Conservation (phyloP, 2,797 vertebrate species). For the Epinephelus malabaricus region DNA sequence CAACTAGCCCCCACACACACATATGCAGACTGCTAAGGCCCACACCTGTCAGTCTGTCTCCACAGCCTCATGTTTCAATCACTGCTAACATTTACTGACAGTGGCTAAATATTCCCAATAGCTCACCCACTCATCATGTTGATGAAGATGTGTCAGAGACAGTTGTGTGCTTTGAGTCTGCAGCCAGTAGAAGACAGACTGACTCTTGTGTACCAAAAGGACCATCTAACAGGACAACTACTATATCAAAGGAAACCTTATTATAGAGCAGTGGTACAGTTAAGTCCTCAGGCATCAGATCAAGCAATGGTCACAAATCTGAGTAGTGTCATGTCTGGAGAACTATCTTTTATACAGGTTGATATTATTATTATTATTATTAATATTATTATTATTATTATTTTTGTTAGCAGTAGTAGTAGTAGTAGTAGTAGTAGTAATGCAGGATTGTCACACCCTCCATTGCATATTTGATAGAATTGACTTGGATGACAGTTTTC, state of each 20-base stretch:
- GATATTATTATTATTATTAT: neutral
- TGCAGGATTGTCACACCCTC: neutral
- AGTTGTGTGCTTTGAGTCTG: slow-evolving; percentile 57
- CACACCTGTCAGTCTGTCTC: slow-evolving; percentile 53
- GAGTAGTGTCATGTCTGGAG: neutral
- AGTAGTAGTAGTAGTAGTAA: no score
- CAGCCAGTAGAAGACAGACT: slow-evolving; percentile 34
- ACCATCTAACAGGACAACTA: slow-evolving; percentile 20
- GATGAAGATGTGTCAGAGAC: slow-evolving; percentile 61
- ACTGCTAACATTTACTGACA: slow-evolving; percentile 51
- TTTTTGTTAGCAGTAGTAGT: no score
- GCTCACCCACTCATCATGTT: slow-evolving; percentile 47
- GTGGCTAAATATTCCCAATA: slow-evolving; percentile 50
- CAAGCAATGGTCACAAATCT: slow-evolving; percentile 13
- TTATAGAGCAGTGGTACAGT: neutral
- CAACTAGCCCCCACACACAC: slow-evolving; percentile 14
- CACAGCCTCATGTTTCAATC: slow-evolving; percentile 50
- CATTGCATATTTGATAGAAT: neutral
- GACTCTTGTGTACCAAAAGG: slow-evolving; percentile 36
- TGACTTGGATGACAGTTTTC: neutral
- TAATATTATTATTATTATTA: no score
- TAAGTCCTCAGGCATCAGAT: neutral
- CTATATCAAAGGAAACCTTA: slow-evolving; percentile 36
- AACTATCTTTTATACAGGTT: neutral
- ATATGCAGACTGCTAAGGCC: slow-evolving; percentile 2